A percentile compares a stretch with the other conserved stretches of the same genome.
Conservation (phyloP, 2,113 vertebrate genomes). For the Oxyura jamaicensis region DNA sequence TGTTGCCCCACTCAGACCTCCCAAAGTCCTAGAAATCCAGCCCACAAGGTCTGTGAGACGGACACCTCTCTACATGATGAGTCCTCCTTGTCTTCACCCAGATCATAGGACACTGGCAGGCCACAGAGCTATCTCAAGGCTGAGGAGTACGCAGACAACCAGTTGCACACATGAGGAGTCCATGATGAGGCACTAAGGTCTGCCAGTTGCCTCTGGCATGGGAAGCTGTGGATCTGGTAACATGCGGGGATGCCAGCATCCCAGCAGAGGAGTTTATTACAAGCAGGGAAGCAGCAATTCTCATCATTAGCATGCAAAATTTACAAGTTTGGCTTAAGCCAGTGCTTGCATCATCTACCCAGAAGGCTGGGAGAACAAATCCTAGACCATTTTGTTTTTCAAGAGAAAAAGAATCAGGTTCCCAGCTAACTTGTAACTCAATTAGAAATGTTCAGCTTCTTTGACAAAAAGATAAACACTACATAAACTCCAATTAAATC, state of each 20-base stretch:
- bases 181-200: neutral
- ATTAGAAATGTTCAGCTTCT: neutral
- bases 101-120: neutral
- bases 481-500: neutral
- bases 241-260: neutral
- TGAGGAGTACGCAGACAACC: neutral
- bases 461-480: neutral
- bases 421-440: neutral
- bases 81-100: neutral
- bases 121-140: neutral
- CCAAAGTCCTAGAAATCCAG: neutral
- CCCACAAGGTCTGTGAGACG: fast-evolving
- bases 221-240: neutral
- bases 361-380: neutral
- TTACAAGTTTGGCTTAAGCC: neutral
- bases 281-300: neutral
- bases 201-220: neutral
- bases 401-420: neutral
- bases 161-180: neutral
- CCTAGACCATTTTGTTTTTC: neutral
- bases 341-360: neutral
- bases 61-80: neutral
- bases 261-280: neutral
- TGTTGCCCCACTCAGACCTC: neutral
- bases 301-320: neutral